Percentiles rank a stretch among this genome's conserved stretches.
Conservation (phyloP, 2,113 vertebrate genomes). For the Epinephelus fuscoguttatus region DNA sequence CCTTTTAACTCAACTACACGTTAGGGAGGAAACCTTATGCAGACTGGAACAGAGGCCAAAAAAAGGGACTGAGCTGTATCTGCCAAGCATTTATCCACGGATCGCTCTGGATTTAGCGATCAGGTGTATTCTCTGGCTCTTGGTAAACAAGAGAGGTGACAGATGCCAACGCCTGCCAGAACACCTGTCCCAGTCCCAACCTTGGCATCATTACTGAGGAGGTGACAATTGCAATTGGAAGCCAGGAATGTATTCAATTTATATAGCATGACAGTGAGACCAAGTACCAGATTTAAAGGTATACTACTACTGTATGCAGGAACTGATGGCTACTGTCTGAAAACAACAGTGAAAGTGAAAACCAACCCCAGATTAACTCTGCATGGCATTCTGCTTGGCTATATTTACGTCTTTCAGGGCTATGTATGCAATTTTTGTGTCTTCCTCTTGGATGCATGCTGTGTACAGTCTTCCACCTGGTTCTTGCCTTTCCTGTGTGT, state of each 20-base stretch:
- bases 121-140: conserved; percentile 31
- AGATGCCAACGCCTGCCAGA: conserved; percentile 31
- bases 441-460: too few species aligned
- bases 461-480: too few species aligned
- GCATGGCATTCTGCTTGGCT: too few species aligned
- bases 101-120: conserved; percentile 38
- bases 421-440: too few species aligned
- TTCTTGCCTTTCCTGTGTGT: too few species aligned
- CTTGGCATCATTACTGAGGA: conserved; percentile 16
- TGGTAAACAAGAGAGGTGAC: conserved; percentile 38
- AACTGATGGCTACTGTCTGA: too few species aligned
- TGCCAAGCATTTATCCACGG: conserved; percentile 2
- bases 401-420: too few species aligned
- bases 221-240: conserved; percentile 12
- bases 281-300: neutral
- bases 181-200: conserved; percentile 34
- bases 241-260: neutral
- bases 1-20: conserved; percentile 20
- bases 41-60: neutral
- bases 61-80: conserved; percentile 17
- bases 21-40: conserved; percentile 12
- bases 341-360: too few species aligned
- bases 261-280: conserved; percentile 2
- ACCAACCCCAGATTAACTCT: too few species aligned
- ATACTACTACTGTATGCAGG: too few species aligned